phyloP scores from a whole-genome alignment of 2,888 invertebrate species.

The Lobophora halterata region DNA sequence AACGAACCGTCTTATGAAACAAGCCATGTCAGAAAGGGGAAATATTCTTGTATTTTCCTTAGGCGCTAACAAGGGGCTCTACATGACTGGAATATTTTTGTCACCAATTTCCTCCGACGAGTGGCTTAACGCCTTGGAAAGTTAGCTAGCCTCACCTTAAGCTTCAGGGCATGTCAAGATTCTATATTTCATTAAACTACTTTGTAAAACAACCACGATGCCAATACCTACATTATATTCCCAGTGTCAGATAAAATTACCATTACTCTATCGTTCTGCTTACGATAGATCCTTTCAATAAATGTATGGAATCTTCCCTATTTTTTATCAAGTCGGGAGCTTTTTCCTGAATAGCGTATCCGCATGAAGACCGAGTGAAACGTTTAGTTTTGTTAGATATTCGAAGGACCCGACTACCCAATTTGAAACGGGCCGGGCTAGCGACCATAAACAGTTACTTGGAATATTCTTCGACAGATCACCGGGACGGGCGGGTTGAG shows the following conservation, averaged over 20 bases:
- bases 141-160: slow-evolving; percentile 68
- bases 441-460: slow-evolving; percentile 54
- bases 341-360: slow-evolving; percentile 2
- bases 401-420: slow-evolving; percentile 32
- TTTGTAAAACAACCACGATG: slow-evolving; percentile 39
- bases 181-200: slow-evolving; percentile 57
- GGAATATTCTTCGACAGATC: slow-evolving; percentile 61
- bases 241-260: slow-evolving; percentile 34
- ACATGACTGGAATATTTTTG: slow-evolving; percentile 78
- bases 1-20: slow-evolving; percentile 53
- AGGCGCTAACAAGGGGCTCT: slow-evolving; percentile 69
- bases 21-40: slow-evolving; percentile 59
- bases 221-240: slow-evolving; percentile 43
- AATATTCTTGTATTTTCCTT: slow-evolving; percentile 64
- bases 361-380: slow-evolving; percentile 2
- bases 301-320: slow-evolving; percentile 5
- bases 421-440: slow-evolving; percentile 39
- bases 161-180: slow-evolving; percentile 53
- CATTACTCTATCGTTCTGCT: slow-evolving; percentile 20
- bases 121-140: slow-evolving; percentile 67
- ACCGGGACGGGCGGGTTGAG: slow-evolving; percentile 46
- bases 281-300: slow-evolving; percentile 13
- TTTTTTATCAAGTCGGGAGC: slow-evolving; percentile 4
- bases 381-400: slow-evolving; percentile 30
- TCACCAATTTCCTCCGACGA: slow-evolving; percentile 71